Evolutionary conservation across 2,113 vertebrate species (phyloP), one percentile per base, ranked within the genome.

Genomic region (Microcebus griseorufus): DNA sequence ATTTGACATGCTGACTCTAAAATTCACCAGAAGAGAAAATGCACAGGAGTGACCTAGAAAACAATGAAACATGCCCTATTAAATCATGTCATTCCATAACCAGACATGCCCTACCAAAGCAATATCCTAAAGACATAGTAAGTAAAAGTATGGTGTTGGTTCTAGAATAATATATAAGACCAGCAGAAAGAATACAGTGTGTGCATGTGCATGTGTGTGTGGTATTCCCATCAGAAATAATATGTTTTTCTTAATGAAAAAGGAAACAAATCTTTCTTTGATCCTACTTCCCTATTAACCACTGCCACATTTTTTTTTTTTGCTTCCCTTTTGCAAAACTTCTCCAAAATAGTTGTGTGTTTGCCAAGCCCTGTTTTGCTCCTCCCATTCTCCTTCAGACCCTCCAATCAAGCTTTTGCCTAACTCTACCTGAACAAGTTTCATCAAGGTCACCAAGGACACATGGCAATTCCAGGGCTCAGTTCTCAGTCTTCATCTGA

Each of bases 41-140:
- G 45, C 53, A 96, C 14, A 72, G 65, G 16, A 84, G 64, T 79
- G 51, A 5, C n/a, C 64, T 93, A 85, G 23, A 96, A 87, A 92
- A 42, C 70, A 53, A 42, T 64, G 53, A 78, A 62, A 34, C 37
- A 22, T 51, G 42, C 2, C 42, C 69, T 89, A 79, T 29, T 23
- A 62, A 9, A 78, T 70, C 37, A 79, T 34, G 53, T 42, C 17
- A 81, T 91, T 76, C 39, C 60, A 88, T 22, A 82, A 42, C 48
- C n/a, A 85, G 64, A 48, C 34, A 9, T 72, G 20, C n/a, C 37
- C 27, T 37, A 65, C 55, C 64, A 72, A 72, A 96, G 55, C 18
- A 34, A 55, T 48, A 86, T 58, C 65, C 65, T 85, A 34, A 73
- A 73, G 7, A 39, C 60, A 48, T 27, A 23, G 17, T 42, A 81